phyloP scores from a whole-genome alignment of 2,888 invertebrate species.

The Microctonus hyperodae region DNA sequence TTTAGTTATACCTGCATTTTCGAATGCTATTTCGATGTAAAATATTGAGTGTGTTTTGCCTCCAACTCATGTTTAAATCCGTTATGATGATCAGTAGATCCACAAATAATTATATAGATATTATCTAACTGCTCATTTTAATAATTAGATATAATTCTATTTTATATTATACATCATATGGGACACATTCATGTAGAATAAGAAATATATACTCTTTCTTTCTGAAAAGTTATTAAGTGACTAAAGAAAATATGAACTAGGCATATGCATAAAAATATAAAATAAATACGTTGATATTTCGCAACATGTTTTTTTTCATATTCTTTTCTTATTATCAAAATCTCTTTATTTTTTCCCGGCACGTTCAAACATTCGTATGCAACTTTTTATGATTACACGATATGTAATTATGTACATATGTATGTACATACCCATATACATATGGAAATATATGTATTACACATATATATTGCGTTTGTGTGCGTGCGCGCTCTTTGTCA shows the following conservation, averaged over 20 bases:
- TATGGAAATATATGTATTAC: background rate
- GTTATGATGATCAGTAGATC: too few species aligned
- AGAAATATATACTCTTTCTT: too few species aligned
- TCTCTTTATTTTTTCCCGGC: too few species aligned
- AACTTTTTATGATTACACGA: background rate
- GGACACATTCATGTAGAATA: too few species aligned
- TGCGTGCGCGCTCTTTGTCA: background rate
- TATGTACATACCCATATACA: background rate
- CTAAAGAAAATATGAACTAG: too few species aligned
- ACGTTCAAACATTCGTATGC: background rate
- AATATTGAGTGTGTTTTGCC: background rate
- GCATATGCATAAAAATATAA: background rate
- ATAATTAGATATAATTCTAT: too few species aligned
- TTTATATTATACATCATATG: too few species aligned
- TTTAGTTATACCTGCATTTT: background rate
- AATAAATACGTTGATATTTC: constrained; percentile 2
- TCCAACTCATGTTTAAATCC: background rate
- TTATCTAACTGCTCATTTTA: background rate
- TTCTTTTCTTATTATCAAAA: too few species aligned
- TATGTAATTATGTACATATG: too few species aligned
- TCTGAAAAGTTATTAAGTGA: too few species aligned
- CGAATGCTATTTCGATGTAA: background rate
- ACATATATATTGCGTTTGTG: background rate
- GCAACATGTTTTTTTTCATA: constrained; percentile 33
- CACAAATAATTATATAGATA: background rate